Conservation (phyloP, 2,113 vertebrate genomes). For the Crocuta crocuta region DNA sequence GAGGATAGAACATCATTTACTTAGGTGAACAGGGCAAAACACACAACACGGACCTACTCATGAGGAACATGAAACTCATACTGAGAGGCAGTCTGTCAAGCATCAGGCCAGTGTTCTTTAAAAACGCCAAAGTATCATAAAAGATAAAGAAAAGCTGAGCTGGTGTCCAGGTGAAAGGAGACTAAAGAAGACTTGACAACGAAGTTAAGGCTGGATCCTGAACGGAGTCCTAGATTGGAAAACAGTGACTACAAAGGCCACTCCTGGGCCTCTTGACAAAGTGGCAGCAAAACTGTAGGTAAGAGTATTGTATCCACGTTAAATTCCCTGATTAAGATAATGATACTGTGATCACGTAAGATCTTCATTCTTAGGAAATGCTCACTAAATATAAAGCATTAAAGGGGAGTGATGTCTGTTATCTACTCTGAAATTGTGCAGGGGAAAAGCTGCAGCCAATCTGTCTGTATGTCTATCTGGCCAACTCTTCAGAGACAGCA, state of each 20-base stretch:
- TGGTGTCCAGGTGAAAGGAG: neutral
- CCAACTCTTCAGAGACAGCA: neutral
- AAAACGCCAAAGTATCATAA: neutral
- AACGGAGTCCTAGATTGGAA: neutral
- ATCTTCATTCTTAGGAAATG: neutral
- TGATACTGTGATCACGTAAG: neutral
- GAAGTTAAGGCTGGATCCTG: neutral
- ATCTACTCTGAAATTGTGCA: neutral
- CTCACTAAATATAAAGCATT: neutral
- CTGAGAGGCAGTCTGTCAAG: neutral
- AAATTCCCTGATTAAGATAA: slow-evolving; percentile 35
- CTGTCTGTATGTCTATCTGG: neutral
- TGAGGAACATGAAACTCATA: neutral
- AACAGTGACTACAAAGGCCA: neutral
- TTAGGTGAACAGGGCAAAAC: neutral
- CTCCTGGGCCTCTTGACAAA: neutral
- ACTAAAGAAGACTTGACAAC: neutral
- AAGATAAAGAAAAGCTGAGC: neutral
- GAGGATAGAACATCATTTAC: neutral
- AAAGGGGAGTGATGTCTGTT: neutral
- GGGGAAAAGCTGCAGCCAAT: neutral
- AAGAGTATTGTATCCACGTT: neutral
- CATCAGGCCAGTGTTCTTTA: neutral
- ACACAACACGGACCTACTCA: neutral
- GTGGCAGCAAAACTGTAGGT: neutral